phyloP scores from a whole-genome alignment of 2,888 invertebrate genomes.

The Seladonia tumulorum region DNA sequence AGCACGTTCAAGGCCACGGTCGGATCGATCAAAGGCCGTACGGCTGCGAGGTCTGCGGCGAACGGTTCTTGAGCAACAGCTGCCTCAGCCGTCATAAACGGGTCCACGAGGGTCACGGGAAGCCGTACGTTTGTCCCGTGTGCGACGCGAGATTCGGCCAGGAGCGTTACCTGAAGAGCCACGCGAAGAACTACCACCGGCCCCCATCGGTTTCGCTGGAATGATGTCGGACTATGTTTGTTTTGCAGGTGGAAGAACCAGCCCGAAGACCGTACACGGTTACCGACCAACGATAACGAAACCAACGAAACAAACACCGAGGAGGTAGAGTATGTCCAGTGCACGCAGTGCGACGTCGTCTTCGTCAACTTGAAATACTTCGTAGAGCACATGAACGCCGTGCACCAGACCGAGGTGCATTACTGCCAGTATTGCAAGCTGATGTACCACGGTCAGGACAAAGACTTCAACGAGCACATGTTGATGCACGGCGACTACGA shows the following conservation, averaged over 20 bases:
- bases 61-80: constrained; percentile 84
- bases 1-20: constrained; percentile 85
- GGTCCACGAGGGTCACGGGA: constrained; percentile 82
- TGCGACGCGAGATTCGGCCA: constrained; percentile 82
- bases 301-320: constrained; percentile 40
- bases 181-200: constrained; percentile 74
- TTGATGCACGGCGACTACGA: constrained; percentile 40
- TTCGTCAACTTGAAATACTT: constrained; percentile 60
- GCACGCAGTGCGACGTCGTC: constrained; percentile 61
- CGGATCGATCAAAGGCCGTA: constrained; percentile 83
- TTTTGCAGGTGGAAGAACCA: constrained; percentile 70
- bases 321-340: constrained; percentile 60
- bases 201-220: constrained; percentile 25
- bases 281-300: constrained; percentile 43
- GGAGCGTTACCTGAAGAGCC: constrained; percentile 85
- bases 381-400: constrained; percentile 63
- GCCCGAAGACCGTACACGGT: constrained; percentile 26
- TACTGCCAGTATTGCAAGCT: constrained; percentile 66
- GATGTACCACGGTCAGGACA: constrained; percentile 52
- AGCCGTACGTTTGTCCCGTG: constrained; percentile 80
- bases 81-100: constrained; percentile 85
- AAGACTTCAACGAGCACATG: constrained; percentile 63
- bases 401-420: constrained; percentile 58
- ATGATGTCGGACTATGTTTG: constrained; percentile 64
- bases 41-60: constrained; percentile 84